A percentile compares a stretch with the other conserved stretches of the same genome.
These are phyloP conservation scores for Alligator sinensis DNA, from an alignment of 2,113 vertebrate genomes.

Conservation along the genomic window DNA sequence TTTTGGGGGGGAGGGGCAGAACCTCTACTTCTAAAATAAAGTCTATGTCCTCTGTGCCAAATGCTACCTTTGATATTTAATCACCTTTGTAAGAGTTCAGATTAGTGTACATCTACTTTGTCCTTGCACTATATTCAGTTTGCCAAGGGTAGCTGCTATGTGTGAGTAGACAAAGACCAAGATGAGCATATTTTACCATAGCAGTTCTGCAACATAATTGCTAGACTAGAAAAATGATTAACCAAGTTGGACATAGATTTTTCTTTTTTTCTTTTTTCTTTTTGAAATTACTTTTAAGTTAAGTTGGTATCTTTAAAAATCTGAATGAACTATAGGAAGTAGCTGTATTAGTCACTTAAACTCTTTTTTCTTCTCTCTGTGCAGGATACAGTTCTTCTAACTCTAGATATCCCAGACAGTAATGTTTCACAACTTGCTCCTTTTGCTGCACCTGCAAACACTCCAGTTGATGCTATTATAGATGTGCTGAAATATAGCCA, in stretches of 20 bases:
- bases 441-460: constrained; percentile 44
- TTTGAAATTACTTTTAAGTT: neutral
- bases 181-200: neutral
- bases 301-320: neutral
- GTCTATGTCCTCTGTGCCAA: too few relatives aligned
- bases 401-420: constrained; percentile 30
- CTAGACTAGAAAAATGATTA: neutral
- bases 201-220: neutral
- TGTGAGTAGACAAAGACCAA: too few relatives aligned
- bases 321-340: accelerated
- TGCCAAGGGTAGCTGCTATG: too few relatives aligned
- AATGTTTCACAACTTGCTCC: neutral
- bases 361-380: neutral
- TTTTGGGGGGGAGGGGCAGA: too few relatives aligned
- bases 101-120: too few relatives aligned
- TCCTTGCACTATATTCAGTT: too few relatives aligned
- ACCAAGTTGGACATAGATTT: neutral
- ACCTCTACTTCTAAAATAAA: too few relatives aligned
- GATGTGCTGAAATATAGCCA: constrained; percentile 92
- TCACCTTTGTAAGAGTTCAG: too few relatives aligned
- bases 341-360: accelerated
- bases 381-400: constrained; percentile 34
- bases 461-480: constrained; percentile 84
- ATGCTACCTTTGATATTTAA: too few relatives aligned
- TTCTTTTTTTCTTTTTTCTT: too few relatives aligned